Conservation (phyloP, 2,888 invertebrate species). For the Euphydryas editha region DNA sequence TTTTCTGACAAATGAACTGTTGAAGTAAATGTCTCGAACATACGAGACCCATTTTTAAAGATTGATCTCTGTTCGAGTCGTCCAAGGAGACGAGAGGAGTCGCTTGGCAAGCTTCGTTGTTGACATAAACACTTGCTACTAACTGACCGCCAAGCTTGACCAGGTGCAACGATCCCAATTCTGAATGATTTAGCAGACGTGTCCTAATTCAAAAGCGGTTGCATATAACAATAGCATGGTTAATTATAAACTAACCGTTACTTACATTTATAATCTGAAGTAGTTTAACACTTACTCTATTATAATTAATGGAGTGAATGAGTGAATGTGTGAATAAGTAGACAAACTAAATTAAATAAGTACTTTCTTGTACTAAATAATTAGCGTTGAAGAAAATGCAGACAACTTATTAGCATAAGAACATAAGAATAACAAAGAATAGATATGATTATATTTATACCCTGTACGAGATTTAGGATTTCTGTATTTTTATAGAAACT, state of each 20-base stretch:
- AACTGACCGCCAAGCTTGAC: slow-evolving; percentile 37
- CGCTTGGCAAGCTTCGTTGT: slow-evolving; percentile 49
- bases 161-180: slow-evolving; percentile 43
- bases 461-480: too few species aligned
- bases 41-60: slow-evolving; percentile 4
- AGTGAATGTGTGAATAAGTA: neutral
- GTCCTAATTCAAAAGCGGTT: slow-evolving; percentile 15
- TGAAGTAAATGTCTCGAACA: neutral
- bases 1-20: slow-evolving; percentile 9
- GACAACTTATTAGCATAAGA: too few species aligned
- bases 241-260: neutral
- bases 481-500: too few species aligned
- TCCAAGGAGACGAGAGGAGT: slow-evolving; percentile 33
- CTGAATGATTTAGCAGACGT: slow-evolving; percentile 42
- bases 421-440: too few species aligned
- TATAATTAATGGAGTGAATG: neutral
- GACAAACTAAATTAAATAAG: neutral
- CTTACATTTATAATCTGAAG: neutral
- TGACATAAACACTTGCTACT: slow-evolving; percentile 48
- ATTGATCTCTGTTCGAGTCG: slow-evolving; percentile 16
- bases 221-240: slow-evolving; percentile 1
- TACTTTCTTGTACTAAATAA: too few species aligned
- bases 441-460: too few species aligned
- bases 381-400: too few species aligned
- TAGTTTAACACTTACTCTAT: neutral